These are phyloP conservation scores for Scaptomyza graminum DNA, from an alignment of 1,140 invertebrate species.

Conservation along the genomic window DNA sequence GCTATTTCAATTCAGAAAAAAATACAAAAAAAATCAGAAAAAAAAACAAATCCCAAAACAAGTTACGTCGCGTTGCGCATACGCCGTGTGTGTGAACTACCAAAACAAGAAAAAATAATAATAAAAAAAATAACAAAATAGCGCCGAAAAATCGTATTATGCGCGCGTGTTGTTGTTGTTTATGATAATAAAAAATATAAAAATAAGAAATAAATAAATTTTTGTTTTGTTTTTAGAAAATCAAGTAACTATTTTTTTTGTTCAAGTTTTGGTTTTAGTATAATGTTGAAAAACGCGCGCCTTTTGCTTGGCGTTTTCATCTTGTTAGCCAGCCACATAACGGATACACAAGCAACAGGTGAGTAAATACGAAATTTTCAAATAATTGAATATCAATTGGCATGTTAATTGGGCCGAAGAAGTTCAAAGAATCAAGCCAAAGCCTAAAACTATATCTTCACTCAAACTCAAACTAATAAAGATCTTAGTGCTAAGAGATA, in stretches of 20 bases:
- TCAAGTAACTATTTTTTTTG: conserved; percentile 7
- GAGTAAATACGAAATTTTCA: conserved; percentile 20
- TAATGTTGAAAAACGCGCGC: conserved; percentile 58
- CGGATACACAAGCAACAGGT: conserved; percentile 61
- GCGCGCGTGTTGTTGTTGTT: conserved; percentile 27
- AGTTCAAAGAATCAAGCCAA: too few relatives aligned
- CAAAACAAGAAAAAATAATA: background rate
- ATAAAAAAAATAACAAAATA: background rate
- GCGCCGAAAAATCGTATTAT: background rate
- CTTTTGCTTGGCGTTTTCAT: conserved; percentile 51
- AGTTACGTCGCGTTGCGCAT: conserved; percentile 55
- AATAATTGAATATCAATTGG: background rate
- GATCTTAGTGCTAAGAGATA: too few relatives aligned
- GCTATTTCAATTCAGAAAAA: conserved; percentile 2
- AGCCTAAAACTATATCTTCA: too few relatives aligned
- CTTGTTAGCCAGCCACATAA: conserved; percentile 50
- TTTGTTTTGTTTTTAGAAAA: conserved; percentile 29
- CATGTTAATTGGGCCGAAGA: too few relatives aligned
- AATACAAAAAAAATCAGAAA: too few relatives aligned
- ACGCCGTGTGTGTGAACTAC: conserved; percentile 57
- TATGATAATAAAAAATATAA: background rate
- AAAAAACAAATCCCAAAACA: conserved; percentile 8
- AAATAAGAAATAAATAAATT: background rate
- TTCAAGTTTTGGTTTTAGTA: conserved; percentile 25
- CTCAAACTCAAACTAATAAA: too few relatives aligned